These are phyloP conservation scores for Acleris emargana DNA, from an alignment of 2,888 invertebrate species.

Conservation along the genomic window DNA sequence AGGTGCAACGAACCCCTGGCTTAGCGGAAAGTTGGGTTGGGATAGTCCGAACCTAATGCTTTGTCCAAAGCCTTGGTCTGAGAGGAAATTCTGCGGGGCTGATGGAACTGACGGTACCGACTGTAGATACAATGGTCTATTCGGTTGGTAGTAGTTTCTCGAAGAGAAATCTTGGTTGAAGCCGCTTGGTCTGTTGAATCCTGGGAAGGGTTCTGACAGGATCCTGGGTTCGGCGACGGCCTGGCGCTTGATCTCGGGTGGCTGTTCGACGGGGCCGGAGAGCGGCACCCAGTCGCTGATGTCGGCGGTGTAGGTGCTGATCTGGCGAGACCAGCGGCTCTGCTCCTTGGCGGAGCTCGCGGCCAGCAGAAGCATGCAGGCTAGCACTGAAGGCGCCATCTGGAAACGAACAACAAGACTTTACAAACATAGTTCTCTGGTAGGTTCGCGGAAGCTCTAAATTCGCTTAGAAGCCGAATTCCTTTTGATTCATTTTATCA, in stretches of 20 bases:
- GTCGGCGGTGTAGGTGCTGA: slow-evolving; percentile 76
- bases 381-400: slow-evolving; percentile 39
- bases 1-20: slow-evolving; percentile 69
- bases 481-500: too few relatives aligned
- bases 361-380: slow-evolving; percentile 57
- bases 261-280: slow-evolving; percentile 62
- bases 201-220: slow-evolving; percentile 70
- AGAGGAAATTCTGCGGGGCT: slow-evolving; percentile 73
- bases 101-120: slow-evolving; percentile 70
- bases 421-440: background rate
- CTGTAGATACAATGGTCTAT: slow-evolving; percentile 71
- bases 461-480: too few relatives aligned
- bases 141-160: slow-evolving; percentile 63
- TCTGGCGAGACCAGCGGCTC: slow-evolving; percentile 77
- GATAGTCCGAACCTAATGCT: slow-evolving; percentile 70
- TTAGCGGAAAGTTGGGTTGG: slow-evolving; percentile 70
- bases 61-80: slow-evolving; percentile 74
- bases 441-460: too few relatives aligned
- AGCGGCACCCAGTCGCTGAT: slow-evolving; percentile 78
- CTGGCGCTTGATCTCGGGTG: slow-evolving; percentile 68
- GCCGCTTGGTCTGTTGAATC: slow-evolving; percentile 57
- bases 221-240: slow-evolving; percentile 77
- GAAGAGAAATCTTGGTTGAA: slow-evolving; percentile 68
- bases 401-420: slow-evolving; percentile 5
- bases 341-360: slow-evolving; percentile 58